Base-by-base conservation (phyloP, 2,888 invertebrate species). In the Drosophila kuntzei region DNA sequence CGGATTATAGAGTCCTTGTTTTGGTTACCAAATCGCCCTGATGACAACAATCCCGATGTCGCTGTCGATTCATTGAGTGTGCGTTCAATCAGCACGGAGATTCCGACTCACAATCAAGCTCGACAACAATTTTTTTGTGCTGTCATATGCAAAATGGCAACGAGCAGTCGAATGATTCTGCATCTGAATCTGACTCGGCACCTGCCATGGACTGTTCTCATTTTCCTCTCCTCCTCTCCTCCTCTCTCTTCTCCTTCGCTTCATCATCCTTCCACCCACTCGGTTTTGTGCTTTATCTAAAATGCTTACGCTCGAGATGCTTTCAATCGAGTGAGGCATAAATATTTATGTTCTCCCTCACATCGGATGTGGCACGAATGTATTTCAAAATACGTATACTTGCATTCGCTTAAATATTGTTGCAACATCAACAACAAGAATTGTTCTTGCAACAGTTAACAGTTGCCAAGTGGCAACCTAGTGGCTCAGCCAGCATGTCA, bases 241-340 rank as follows among this genome's bases (percentile, higher is more conserved):
- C 43, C 16, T 12, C 7, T 18, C 6, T 3, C 47, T 11, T 11
- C 32, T 7, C 7, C 29, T 25, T 16, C n/a, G 2, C 8, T 9
- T n/a, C 27, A 34, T 16, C 41, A 7, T 20, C 20, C 41, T 22
- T 39, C 34, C 34, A 12, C 46, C 51, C 32, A 32, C 44, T 32
- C 8, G n/a, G 16, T 20, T 43, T 47, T 46, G 12, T 29, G 75
- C 72, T 86, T 92, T 91, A 91, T 91, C 91, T 91, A 79, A 83
- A 90, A 90, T 87, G 90, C 89, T 91, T 90, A 90, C 92, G 85
- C 91, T 87, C 90, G 88, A 74, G 77, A 82, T 73, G 81, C 79
- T 85, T 76, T 82, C 74, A 87, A 81, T 86, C 77, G 81, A 72
- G 62, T 76, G 82, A 71, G 54, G 66, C 89, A 89, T 89, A 85